Conservation (phyloP, 2,888 invertebrate genomes). For the Meloe dianella region DNA sequence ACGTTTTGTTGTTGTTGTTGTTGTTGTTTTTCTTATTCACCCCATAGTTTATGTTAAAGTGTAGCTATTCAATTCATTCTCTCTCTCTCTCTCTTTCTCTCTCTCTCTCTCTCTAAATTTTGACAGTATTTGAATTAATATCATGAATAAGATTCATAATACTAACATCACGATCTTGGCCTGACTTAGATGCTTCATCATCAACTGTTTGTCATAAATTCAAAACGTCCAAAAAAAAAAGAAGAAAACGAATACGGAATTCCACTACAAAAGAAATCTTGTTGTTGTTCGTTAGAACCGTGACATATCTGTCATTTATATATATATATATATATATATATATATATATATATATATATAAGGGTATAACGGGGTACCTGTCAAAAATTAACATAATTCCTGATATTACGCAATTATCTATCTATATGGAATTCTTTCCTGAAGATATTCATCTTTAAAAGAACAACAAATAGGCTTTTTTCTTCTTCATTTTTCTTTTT, state of each 20-base stretch:
- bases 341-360: too few species aligned
- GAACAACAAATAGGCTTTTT: not conserved
- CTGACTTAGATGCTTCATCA: slow-evolving; percentile 27
- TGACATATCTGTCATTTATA: slow-evolving; percentile 29
- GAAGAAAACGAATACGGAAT: slow-evolving; percentile 19
- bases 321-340: too few species aligned
- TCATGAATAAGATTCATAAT: slow-evolving; percentile 30
- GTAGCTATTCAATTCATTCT: too few species aligned
- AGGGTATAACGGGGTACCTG: slow-evolving; percentile 18
- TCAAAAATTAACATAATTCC: slow-evolving; percentile 28
- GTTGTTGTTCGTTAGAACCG: slow-evolving; percentile 29
- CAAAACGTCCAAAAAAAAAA: slow-evolving; percentile 15
- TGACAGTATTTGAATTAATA: slow-evolving; percentile 30
- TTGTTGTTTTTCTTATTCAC: not conserved
- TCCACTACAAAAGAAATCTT: slow-evolving; percentile 26
- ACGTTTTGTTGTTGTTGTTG: not conserved
- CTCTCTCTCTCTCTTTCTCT: too few species aligned
- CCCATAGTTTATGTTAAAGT: not conserved
- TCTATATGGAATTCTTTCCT: not conserved
- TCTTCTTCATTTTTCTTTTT: not conserved
- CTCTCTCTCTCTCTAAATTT: too few species aligned
- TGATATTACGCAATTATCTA: slow-evolving; percentile 20
- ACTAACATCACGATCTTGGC: slow-evolving; percentile 31
- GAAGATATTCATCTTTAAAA: not conserved
- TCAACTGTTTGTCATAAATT: slow-evolving; percentile 31